Conservation (phyloP, 2,888 invertebrate species). For the Epiblema foenella region DNA sequence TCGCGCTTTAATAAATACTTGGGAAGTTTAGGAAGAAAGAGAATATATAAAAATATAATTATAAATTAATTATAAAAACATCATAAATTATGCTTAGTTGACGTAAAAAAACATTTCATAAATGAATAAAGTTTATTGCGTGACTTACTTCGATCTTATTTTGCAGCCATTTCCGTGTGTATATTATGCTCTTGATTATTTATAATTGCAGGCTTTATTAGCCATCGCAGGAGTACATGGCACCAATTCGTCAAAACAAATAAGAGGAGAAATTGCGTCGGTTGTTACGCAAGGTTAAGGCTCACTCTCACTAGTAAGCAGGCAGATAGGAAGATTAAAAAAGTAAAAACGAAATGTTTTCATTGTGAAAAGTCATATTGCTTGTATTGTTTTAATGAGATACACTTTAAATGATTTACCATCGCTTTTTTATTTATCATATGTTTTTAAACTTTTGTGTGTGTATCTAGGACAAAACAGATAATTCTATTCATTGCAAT, state of each 20-base stretch:
- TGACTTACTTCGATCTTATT: no score
- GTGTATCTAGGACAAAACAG: no score
- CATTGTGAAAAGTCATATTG: constrained; percentile 4
- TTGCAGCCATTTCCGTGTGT: background rate
- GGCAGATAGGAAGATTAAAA: background rate
- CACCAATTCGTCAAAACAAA: background rate
- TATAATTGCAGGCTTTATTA: background rate
- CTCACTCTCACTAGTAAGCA: background rate
- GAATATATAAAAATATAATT: no score
- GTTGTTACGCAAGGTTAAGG: background rate
- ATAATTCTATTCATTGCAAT: no score
- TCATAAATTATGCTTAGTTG: no score
- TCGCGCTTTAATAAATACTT: background rate
- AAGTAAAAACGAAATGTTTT: constrained; percentile 4
- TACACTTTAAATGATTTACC: background rate
- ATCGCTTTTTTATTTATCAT: no score
- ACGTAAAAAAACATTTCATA: no score
- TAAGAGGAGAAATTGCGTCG: background rate
- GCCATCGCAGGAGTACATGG: background rate
- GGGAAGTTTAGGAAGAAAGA: background rate
- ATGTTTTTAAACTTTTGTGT: no score
- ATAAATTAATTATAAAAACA: no score
- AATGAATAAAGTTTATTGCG: no score
- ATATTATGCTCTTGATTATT: background rate
- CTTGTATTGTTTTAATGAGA: background rate